phyloP scores from a whole-genome alignment of 2,888 invertebrate species.

The Eupsilia transversa region DNA sequence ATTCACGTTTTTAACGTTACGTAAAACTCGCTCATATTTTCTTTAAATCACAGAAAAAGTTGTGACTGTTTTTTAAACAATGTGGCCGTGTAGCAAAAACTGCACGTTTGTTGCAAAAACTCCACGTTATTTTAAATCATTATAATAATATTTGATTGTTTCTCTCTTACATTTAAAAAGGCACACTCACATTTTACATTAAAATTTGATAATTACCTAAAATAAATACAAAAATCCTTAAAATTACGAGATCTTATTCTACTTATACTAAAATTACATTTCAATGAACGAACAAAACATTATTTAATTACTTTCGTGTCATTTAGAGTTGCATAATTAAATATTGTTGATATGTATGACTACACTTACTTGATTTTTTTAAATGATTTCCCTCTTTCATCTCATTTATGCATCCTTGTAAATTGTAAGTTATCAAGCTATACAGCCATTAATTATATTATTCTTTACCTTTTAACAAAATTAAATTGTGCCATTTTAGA shows the following conservation, averaged over 20 bases:
- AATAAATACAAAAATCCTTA: conserved; percentile 67
- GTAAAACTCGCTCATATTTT: conserved; percentile 10
- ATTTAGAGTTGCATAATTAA: conserved; percentile 17
- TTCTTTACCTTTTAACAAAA: not conserved
- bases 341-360: conserved; percentile 30
- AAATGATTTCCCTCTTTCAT: too few species aligned
- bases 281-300: conserved; percentile 17
- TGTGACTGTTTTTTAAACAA: conserved; percentile 34
- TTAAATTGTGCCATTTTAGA: not conserved
- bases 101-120: not conserved
- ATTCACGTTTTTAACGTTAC: conserved; percentile 48
- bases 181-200: conserved; percentile 9
- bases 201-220: conserved; percentile 45
- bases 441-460: not conserved
- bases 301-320: conserved; percentile 1
- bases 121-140: not conserved
- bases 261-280: conserved; percentile 41
- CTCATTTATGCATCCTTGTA: not conserved
- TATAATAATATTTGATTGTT: conserved; percentile 2
- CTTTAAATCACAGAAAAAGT: conserved; percentile 55
- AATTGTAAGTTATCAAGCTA: not conserved
- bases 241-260: conserved; percentile 71
- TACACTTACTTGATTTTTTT: not conserved
- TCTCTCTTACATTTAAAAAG: conserved; percentile 22
- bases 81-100: not conserved